These are phyloP conservation scores for Crotophaga sulcirostris DNA, from an alignment of 2,113 vertebrate species.

Conservation along the genomic window DNA sequence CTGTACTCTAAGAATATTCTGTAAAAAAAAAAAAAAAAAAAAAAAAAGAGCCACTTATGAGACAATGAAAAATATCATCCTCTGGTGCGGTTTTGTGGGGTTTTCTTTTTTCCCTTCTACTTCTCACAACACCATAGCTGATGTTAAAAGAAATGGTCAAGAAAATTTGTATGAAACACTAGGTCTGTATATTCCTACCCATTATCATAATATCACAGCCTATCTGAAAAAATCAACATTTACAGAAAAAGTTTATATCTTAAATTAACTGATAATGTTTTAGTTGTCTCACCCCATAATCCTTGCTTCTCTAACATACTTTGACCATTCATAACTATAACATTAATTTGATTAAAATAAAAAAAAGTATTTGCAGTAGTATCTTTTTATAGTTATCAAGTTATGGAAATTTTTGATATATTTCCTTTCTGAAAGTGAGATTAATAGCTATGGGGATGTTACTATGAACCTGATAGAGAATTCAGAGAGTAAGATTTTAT, in stretches of 20 bases:
- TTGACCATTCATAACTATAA: not conserved
- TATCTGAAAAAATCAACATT: not conserved
- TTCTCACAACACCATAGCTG: not conserved
- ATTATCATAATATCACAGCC: not conserved
- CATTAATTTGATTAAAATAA: not conserved
- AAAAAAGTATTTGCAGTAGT: not conserved
- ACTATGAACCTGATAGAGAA: not conserved
- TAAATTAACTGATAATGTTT: not conserved
- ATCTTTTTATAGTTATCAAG: not conserved
- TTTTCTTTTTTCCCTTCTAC: not conserved
- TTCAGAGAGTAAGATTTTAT: not conserved
- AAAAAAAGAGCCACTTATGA: not conserved
- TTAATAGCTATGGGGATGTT: not conserved
- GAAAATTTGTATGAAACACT: not conserved
- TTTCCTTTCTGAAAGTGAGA: not conserved
- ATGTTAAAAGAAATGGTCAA: not conserved
- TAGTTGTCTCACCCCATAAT: not conserved
- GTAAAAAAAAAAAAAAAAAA: fast-evolving
- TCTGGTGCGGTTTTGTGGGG: not conserved
- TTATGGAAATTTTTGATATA: not conserved
- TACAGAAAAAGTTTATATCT: not conserved
- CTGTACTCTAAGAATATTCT: not conserved
- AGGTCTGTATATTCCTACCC: not conserved
- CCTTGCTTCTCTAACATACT: not conserved
- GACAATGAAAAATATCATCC: not conserved